Conservation (phyloP, 2,888 invertebrate species). For the Chirona hameri region DNA sequence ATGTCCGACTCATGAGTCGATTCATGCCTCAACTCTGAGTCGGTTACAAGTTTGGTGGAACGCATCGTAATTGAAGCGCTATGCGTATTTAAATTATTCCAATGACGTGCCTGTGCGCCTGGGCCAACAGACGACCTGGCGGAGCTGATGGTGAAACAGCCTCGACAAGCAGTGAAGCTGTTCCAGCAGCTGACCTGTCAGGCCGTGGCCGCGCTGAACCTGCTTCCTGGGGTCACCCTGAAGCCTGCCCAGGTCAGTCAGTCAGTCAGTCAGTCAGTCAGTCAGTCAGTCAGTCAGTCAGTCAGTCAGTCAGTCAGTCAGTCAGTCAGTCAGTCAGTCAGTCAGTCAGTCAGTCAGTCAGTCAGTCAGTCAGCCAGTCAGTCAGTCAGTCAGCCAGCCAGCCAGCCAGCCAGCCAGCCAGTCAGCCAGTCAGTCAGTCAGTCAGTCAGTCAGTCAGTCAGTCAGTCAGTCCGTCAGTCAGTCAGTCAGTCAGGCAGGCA, state of each 20-base stretch:
- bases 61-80: no score
- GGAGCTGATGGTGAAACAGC: neutral
- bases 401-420: no score
- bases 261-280: neutral
- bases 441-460: no score
- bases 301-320: neutral
- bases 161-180: neutral
- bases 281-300: neutral
- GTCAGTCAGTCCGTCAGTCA: neutral
- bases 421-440: no score
- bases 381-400: no score
- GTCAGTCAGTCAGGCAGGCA: neutral
- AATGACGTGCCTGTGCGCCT: neutral
- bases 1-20: no score
- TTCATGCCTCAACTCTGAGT: no score
- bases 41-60: no score
- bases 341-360: no score
- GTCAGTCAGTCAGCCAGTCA: no score
- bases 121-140: neutral
- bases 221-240: neutral
- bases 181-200: conserved; percentile 13
- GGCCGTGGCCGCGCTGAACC: neutral
- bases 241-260: neutral
- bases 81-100: neutral
- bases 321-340: neutral